A percentile compares a stretch with the other conserved stretches of the same genome.
Evolutionary conservation across 2,797 vertebrate genomes (phyloP).

Genomic region (Sylvilagus floridanus): DNA sequence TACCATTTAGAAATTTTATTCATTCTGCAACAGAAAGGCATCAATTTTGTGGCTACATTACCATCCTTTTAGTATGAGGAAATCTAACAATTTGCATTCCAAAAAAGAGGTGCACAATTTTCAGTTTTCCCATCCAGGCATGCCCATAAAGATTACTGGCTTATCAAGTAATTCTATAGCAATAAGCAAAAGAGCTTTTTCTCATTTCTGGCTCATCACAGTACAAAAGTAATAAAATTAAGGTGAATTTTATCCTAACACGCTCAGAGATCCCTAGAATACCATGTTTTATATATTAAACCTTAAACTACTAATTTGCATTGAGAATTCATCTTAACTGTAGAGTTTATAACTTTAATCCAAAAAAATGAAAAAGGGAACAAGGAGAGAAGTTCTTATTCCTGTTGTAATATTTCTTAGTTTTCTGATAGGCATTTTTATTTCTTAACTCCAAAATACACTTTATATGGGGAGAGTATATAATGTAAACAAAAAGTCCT

Average conservation of each 20-base stretch:
- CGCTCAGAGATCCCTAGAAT: background rate
- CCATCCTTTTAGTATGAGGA: background rate
- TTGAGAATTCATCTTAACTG: conserved; percentile 20
- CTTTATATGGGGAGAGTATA: background rate
- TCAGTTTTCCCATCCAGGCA: background rate
- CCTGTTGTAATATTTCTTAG: background rate
- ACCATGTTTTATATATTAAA: conserved; percentile 28
- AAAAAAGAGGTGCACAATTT: background rate
- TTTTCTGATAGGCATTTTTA: background rate
- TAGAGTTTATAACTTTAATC: background rate
- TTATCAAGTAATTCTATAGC: conserved; percentile 9
- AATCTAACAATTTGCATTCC: background rate
- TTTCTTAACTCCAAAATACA: background rate
- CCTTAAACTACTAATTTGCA: conserved; percentile 43
- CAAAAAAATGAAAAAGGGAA: background rate
- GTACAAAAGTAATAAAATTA: conserved; percentile 18
- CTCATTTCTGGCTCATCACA: background rate
- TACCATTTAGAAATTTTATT: conserved; percentile 13
- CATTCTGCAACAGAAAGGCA: background rate
- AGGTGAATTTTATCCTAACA: background rate
- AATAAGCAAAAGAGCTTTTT: background rate
- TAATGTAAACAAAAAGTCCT: background rate
- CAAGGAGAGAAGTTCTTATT: background rate
- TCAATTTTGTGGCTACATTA: background rate
- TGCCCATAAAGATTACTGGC: background rate